Conservation (phyloP, 2,888 invertebrate genomes). For the Eupithecia subfuscata region DNA sequence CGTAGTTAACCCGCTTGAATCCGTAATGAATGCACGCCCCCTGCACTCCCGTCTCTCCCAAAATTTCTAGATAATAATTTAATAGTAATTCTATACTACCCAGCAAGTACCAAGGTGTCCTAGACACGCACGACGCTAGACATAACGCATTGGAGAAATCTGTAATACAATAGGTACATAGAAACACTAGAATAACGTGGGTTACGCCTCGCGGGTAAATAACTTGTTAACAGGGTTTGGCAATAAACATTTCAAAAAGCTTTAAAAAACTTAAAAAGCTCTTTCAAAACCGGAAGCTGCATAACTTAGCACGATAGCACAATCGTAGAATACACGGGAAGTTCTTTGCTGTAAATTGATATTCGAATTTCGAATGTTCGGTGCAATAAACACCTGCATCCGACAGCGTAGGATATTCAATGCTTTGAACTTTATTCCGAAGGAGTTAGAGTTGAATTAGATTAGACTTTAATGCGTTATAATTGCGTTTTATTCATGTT, state of each 20-base stretch:
- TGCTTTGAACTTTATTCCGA: background rate
- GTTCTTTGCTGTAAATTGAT: slow-evolving; percentile 33
- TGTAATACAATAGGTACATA: no score
- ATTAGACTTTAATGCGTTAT: background rate
- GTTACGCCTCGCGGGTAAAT: background rate
- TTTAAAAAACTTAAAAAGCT: background rate
- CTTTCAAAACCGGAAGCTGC: slow-evolving; percentile 36
- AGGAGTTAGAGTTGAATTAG: background rate
- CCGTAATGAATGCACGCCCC: no score
- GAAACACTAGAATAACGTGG: no score
- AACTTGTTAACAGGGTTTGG: background rate
- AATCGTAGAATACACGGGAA: slow-evolving; percentile 35
- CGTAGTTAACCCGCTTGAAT: no score
- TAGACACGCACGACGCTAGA: no score
- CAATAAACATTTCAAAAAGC: background rate
- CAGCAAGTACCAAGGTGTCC: no score
- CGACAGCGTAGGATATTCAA: slow-evolving; percentile 34
- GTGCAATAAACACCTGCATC: slow-evolving; percentile 45
- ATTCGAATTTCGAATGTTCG: slow-evolving; percentile 22
- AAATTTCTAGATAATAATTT: no score
- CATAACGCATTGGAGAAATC: no score
- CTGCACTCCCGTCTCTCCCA: no score
- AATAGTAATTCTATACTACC: no score
- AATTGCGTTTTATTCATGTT: background rate
- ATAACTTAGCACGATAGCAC: slow-evolving; percentile 34